A percentile compares a stretch with the other conserved stretches of the same genome.
Conservation (phyloP, 2,888 invertebrate species). For the Spicauda simplicius region DNA sequence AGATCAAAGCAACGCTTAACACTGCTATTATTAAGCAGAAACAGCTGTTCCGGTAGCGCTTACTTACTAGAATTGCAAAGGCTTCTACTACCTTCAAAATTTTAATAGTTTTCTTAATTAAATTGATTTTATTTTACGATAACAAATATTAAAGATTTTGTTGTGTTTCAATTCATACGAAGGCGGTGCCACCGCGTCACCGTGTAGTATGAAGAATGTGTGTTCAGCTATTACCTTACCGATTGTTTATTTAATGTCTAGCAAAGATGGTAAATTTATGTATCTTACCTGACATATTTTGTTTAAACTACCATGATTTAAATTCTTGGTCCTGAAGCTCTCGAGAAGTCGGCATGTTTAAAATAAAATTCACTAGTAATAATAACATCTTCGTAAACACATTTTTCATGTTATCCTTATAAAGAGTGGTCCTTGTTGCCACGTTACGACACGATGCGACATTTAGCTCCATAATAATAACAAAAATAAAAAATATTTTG, state of each 20-base stretch:
- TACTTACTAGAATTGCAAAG: too few relatives aligned
- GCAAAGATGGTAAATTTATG: background rate
- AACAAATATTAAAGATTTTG: too few relatives aligned
- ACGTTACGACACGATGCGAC: constrained; percentile 74
- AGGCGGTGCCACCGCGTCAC: too few relatives aligned
- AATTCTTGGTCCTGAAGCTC: background rate
- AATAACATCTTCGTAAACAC: background rate
- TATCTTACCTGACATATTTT: constrained; percentile 25
- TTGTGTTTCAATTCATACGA: too few relatives aligned
- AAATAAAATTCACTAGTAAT: background rate
- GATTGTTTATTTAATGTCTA: background rate
- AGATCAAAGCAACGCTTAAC: too few relatives aligned
- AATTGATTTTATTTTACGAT: too few relatives aligned
- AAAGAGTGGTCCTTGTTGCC: constrained; percentile 59
- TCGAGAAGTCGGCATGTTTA: background rate
- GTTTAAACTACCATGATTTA: constrained; percentile 8
- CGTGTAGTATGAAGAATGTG: too few relatives aligned
- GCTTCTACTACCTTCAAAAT: too few relatives aligned
- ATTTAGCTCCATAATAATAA: constrained; percentile 59
- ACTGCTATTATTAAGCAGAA: too few relatives aligned
- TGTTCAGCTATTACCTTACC: too few relatives aligned
- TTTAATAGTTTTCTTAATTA: too few relatives aligned
- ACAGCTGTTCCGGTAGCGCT: too few relatives aligned
- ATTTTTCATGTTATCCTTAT: background rate
- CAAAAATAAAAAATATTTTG: constrained; percentile 57